Conservation (phyloP, 2,113 vertebrate species). For the Todiramphus chloris region DNA sequence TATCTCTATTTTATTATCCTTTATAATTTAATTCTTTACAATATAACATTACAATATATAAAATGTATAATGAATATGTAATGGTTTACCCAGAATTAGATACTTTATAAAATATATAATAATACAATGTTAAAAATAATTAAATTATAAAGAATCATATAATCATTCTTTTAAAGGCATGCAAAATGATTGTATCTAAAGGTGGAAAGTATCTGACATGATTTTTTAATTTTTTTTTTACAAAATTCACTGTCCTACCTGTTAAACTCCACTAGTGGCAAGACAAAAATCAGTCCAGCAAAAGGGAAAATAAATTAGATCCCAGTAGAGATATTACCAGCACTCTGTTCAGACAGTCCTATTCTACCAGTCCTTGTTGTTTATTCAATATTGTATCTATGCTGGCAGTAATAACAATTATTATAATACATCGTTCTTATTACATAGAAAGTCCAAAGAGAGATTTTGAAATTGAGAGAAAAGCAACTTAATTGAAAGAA, state of each 20-base stretch:
- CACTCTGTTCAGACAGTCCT: not conserved
- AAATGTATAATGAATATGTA: not conserved
- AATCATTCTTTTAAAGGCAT: not conserved
- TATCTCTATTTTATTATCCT: not conserved
- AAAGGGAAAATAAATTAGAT: not conserved
- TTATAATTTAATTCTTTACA: not conserved
- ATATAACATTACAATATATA: not conserved
- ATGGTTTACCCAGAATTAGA: not conserved
- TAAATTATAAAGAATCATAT: not conserved
- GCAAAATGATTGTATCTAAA: not conserved
- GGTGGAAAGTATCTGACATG: not conserved
- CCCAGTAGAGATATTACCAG: not conserved
- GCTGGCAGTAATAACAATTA: not conserved
- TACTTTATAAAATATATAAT: not conserved
- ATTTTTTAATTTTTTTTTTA: not conserved
- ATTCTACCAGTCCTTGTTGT: too few species aligned
- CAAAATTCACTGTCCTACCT: not conserved
- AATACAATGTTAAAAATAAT: not conserved
- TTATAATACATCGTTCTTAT: not conserved
- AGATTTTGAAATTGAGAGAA: not conserved
- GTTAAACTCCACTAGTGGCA: not conserved
- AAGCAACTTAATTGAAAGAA: not conserved
- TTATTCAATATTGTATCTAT: not conserved
- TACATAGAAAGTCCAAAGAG: not conserved
- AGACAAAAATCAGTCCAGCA: rapidly evolving